These are phyloP conservation scores for Corvus cornix DNA, from an alignment of 2,113 vertebrate species.

Conservation along the genomic window DNA sequence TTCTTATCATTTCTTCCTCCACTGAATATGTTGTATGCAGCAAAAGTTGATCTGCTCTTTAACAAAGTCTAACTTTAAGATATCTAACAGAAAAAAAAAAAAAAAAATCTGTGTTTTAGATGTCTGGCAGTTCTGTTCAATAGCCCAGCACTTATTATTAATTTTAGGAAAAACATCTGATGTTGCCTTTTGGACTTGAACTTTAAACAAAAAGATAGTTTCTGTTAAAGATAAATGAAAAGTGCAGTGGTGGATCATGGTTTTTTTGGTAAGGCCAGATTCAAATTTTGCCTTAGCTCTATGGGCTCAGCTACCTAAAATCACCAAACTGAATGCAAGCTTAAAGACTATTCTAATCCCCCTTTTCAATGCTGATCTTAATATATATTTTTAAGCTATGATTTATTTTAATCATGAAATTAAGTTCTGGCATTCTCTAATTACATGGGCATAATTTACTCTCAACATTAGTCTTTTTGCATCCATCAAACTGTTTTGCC, in stretches of 20 bases:
- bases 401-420: neutral
- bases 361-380: neutral
- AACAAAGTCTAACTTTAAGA: neutral
- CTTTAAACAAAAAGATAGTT: neutral
- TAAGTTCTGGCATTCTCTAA: neutral
- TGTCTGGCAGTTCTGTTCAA: neutral
- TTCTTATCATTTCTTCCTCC: neutral
- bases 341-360: neutral
- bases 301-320: neutral
- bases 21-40: neutral
- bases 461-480: neutral
- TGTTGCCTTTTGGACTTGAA: neutral
- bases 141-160: neutral
- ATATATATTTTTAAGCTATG: neutral
- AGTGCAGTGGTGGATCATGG: rapidly evolving
- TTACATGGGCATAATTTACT: neutral
- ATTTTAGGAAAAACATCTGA: neutral
- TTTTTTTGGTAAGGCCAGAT: neutral
- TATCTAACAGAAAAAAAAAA: neutral
- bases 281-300: neutral
- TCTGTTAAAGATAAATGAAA: neutral
- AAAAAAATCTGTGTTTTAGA: neutral
- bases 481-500: neutral
- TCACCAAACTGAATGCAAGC: rapidly evolving
- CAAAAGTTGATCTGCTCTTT: neutral